phyloP scores from a whole-genome alignment of 2,888 invertebrate genomes.

The Leuctra nigra region DNA sequence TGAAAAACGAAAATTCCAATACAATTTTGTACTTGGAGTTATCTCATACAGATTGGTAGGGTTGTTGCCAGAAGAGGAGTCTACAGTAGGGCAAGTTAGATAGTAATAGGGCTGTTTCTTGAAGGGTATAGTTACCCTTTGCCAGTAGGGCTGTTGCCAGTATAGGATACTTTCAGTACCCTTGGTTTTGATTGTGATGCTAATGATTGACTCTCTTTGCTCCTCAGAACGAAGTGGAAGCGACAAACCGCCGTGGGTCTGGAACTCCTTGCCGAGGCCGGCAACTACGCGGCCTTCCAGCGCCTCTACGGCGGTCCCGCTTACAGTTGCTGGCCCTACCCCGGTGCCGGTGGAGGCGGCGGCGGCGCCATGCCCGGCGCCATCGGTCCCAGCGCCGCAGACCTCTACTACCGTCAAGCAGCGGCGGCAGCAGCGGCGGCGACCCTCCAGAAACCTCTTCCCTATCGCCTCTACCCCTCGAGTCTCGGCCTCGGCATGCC shows the following conservation, averaged over 20 bases:
- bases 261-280: constrained; percentile 93
- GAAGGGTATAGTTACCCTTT: too few species aligned
- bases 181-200: too few species aligned
- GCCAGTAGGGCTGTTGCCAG: too few species aligned
- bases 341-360: constrained; percentile 38
- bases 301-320: constrained; percentile 77
- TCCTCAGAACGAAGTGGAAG: constrained; percentile 99
- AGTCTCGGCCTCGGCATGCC: constrained; percentile 42
- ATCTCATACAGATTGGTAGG: too few species aligned
- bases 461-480: constrained; percentile 62
- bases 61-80: too few species aligned
- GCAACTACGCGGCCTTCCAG: constrained; percentile 98
- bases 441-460: constrained; percentile 80
- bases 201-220: not conserved
- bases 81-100: too few species aligned
- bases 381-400: constrained; percentile 60
- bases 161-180: too few species aligned
- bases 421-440: constrained; percentile 62
- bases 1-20: too few species aligned
- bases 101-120: too few species aligned
- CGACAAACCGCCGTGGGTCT: constrained; percentile 96
- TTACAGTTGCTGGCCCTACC: constrained; percentile 57
- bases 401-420: constrained; percentile 76
- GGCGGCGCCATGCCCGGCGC: constrained; percentile 48
- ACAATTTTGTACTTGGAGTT: too few species aligned